phyloP scores from a whole-genome alignment of 2,113 vertebrate genomes.

The Oryzias celebensis region DNA sequence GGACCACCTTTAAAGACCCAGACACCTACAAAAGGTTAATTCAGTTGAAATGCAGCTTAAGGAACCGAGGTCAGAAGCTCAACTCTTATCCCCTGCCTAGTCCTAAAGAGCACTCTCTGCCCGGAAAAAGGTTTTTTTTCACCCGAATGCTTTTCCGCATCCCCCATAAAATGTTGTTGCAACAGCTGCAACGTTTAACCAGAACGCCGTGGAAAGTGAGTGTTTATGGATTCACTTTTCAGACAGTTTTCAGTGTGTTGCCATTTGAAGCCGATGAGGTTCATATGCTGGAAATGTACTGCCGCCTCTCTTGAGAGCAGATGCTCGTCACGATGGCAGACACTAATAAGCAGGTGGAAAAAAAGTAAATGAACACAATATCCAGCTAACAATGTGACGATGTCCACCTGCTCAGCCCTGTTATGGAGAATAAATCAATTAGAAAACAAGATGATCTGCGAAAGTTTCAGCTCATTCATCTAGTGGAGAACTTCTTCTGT shows the following conservation, averaged over 20 bases:
- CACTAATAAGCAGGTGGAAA: conserved; percentile 7
- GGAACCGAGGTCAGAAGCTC: conserved; percentile 38
- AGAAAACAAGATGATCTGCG: conserved; percentile 33
- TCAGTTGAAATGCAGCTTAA: neutral
- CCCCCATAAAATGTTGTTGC: conserved; percentile 6
- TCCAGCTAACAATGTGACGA: conserved; percentile 23
- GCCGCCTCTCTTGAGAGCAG: neutral
- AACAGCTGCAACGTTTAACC: conserved; percentile 9
- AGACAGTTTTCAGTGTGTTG: neutral
- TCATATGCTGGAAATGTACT: conserved; percentile 6
- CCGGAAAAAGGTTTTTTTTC: conserved; percentile 14
- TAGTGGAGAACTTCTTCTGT: conserved; percentile 29
- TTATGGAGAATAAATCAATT: conserved; percentile 33
- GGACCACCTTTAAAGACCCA: no score
- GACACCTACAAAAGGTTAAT: no score
- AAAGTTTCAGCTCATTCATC: conserved; percentile 33
- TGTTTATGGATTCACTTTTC: conserved; percentile 1
- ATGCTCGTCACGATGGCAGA: conserved; percentile 1
- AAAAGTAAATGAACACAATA: conserved; percentile 27
- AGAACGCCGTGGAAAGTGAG: neutral
- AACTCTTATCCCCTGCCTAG: conserved; percentile 33
- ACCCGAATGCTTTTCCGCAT: conserved; percentile 14
- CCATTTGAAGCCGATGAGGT: neutral
- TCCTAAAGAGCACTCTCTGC: conserved; percentile 17
- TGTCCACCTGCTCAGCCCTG: conserved; percentile 35